Base-by-base conservation (phyloP, 2,113 vertebrate species). In the Antigone vipio region DNA sequence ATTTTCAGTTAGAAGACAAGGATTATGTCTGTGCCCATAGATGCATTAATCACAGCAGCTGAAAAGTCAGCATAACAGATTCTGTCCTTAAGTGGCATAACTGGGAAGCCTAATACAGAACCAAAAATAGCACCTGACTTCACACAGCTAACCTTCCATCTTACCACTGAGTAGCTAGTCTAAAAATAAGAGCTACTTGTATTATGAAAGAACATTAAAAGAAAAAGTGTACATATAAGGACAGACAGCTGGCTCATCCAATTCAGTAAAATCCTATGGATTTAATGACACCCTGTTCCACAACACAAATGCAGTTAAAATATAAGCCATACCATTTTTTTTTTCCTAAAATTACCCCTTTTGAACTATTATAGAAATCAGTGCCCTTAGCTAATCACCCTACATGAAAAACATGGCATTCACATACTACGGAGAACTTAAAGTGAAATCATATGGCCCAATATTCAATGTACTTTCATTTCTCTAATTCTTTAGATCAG, bases 51-150 rank as follows among this genome's bases (percentile, higher is more conserved):
- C 45, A 17, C 66, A 47, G 17, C 49, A 82, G 56, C 56, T 71
- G 45, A 62, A 30, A 85, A 89, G 24, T 30, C 80, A 93, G 79
- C n/a, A 29, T 3, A 82, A 89, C 40, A 90, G 67, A 91, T 32
- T 81, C 60, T 68, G 44, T 89, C 73, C 91, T 91, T 24, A 75
- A 87, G 80, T 53, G 34, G 68, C 62, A 11, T 60, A 68, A 76
- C 80, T 91, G 64, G 86, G 50, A 91, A 95, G 79, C 29, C 82
- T 88, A 78, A 84, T 12, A 52, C n/a, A 87, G 80, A 78, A 89
- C 73, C 86, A 82, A 87, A 96, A 97, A 96, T 91, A 97, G 94
- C 69, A 81, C 80, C 86, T 95, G 94, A 96, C 86, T 93, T 95
- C 92, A 94, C 86, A 89, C 34, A 92, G 89, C 76, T 50, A 91